phyloP scores from a whole-genome alignment of 2,888 invertebrate genomes.

The Neoaliturus tenellus region DNA sequence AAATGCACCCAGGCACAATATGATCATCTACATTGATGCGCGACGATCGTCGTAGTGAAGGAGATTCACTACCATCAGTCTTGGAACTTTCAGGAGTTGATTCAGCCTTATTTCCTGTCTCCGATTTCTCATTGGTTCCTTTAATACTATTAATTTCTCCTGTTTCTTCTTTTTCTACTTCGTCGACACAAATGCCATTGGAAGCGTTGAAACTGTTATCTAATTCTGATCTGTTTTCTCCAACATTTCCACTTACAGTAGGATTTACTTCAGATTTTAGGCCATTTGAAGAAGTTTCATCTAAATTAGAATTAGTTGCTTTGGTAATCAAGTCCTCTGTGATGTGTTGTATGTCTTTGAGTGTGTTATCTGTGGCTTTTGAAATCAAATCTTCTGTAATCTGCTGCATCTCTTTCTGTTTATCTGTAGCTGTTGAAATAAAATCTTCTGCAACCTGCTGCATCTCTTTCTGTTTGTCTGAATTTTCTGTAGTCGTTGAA shows the following conservation, averaged over 20 bases:
- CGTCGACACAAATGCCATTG: neutral
- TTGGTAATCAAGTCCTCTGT: neutral
- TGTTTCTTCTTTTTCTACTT: neutral
- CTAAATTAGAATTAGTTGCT: neutral
- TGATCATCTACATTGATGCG: constrained; percentile 49
- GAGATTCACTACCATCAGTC: neutral
- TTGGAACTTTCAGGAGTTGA: neutral
- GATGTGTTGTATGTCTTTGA: neutral
- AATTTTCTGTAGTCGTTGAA: neutral
- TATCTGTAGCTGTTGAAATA: neutral
- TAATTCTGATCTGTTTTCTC: neutral
- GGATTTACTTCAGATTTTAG: neutral
- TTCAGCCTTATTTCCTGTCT: neutral
- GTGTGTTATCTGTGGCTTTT: neutral
- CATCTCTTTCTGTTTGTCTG: constrained; percentile 1
- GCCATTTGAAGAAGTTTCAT: neutral
- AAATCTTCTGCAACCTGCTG: constrained; percentile 14
- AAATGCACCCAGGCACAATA: constrained; percentile 51
- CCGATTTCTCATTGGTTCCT: neutral
- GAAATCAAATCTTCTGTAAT: constrained; percentile 23
- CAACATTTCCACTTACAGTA: neutral
- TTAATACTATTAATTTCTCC: neutral
- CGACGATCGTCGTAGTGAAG: neutral
- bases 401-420: constrained; percentile 15
- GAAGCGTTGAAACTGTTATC: neutral